Evolutionary conservation across 2,797 vertebrate genomes (phyloP).

Genomic region (Chelmon rostratus): DNA sequence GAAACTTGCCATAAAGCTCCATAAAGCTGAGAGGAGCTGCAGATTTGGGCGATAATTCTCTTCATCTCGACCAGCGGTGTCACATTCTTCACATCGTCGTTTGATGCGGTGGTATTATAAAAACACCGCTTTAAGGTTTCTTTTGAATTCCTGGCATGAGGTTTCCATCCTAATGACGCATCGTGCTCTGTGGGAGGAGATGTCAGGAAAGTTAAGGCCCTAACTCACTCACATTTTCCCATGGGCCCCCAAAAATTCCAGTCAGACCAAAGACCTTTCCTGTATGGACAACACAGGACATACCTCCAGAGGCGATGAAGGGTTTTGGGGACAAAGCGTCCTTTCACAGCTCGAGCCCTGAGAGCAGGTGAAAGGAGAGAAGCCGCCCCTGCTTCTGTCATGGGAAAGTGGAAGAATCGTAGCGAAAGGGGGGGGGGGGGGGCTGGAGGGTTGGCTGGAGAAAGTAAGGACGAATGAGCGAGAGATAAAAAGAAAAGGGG

Average conservation of each 20-base stretch:
- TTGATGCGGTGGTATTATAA: not conserved
- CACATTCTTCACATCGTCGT: not conserved
- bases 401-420: conserved; percentile 69
- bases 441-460: not conserved
- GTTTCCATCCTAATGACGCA: conserved; percentile 41
- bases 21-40: not conserved
- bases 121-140: not conserved
- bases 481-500: conserved; percentile 31
- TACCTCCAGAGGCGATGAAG: conserved; percentile 78
- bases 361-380: conserved; percentile 76
- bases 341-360: conserved; percentile 71
- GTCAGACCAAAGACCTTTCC: conserved; percentile 72
- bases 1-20: too few relatives aligned
- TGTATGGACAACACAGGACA: conserved; percentile 73
- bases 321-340: conserved; percentile 74
- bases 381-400: conserved; percentile 64
- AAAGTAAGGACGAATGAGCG: conserved; percentile 22
- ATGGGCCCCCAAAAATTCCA: conserved; percentile 73
- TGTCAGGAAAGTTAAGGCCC: conserved; percentile 46
- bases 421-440: not conserved
- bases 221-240: conserved; percentile 63
- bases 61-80: not conserved
- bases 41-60: not conserved
- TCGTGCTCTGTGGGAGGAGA: conserved; percentile 40
- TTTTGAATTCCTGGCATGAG: conserved; percentile 14